Evolutionary conservation across 2,888 invertebrate species (phyloP), one percentile per base, ranked within the genome.

Genomic region (Spodoptera exigua): DNA sequence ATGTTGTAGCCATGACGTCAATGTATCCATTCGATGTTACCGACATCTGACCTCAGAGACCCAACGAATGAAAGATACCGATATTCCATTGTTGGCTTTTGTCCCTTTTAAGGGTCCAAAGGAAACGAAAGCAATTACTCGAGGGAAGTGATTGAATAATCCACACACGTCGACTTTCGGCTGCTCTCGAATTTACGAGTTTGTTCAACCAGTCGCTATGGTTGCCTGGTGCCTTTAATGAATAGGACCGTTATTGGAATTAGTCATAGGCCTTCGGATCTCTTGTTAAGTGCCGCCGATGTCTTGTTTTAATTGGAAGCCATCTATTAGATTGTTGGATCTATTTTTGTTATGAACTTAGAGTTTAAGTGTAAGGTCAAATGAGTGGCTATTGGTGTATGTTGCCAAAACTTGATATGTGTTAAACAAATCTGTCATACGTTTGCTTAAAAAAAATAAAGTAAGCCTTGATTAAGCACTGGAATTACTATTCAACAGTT

Each of bases 191-290:
- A 44, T 68, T 76, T 66, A 70, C 61, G 70, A 57, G 79, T 74
- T 74, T 78, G 61, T 81, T 80, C 71, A 80, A 80, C 79, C 60
- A 54, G 53, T 55, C 18, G 32, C 45, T 71, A 77, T 70, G 64
- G 70, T 73, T 77, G 80, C 79, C 81, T 70, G 76, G 56, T 61
- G 47, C 54, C 59, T 66, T 54, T 47, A 71, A 59, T 67, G 65
- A 65, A 64, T 58, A 47, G 51, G 56, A 51, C 68, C 74, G 72
- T 76, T 78, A 70, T 70, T 39, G 18, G 35, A 1, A 34, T 65
- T 48, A 39, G 52, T 69, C 52, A 61, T 55, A 18, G 37, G 21
- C 14, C 39, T 44, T 48, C 49, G 16, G 27, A 13, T 40, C 35
- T 21, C 39, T 13, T 14, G 43, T 47, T 27, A 34, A 32, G 21